Percentiles rank a stretch among this genome's conserved stretches.
Evolutionary conservation across 2,113 vertebrate genomes (phyloP).

Genomic region (Cyprinodon tularosa): DNA sequence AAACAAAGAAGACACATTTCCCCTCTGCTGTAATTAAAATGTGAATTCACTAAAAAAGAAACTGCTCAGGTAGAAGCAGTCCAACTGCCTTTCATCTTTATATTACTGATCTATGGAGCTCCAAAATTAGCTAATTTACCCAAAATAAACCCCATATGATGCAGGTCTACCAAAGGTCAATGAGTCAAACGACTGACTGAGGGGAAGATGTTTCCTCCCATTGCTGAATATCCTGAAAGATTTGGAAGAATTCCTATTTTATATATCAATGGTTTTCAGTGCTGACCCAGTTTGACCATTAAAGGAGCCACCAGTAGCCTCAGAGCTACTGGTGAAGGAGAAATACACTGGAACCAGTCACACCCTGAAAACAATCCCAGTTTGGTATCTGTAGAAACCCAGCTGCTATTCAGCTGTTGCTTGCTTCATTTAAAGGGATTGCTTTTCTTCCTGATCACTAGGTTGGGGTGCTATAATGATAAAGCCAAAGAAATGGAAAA

Average conservation of each 20-base stretch:
- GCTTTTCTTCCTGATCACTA: background rate
- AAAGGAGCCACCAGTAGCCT: background rate
- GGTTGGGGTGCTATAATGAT: background rate
- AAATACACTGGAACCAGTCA: constrained; percentile 25
- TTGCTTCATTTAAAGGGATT: background rate
- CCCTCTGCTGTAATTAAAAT: too few relatives aligned
- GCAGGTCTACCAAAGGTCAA: background rate
- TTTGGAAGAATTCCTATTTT: background rate
- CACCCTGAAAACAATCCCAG: constrained; percentile 43
- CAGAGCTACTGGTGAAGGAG: constrained; percentile 10
- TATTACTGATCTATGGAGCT: too few relatives aligned
- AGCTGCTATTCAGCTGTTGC: constrained; percentile 54
- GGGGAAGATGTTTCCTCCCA: background rate
- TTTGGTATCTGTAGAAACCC: constrained; percentile 40
- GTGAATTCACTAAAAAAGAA: too few relatives aligned
- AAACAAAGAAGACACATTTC: too few relatives aligned
- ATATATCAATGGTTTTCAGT: background rate
- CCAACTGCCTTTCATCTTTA: too few relatives aligned
- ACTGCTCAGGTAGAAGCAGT: too few relatives aligned
- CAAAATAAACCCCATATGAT: background rate
- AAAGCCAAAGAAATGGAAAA: background rate
- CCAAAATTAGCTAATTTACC: too few relatives aligned
- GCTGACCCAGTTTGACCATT: background rate
- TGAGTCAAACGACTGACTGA: too few relatives aligned
- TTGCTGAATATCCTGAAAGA: background rate